phyloP scores from a whole-genome alignment of 2,888 invertebrate species.

The Agonopterix alstromeriana region DNA sequence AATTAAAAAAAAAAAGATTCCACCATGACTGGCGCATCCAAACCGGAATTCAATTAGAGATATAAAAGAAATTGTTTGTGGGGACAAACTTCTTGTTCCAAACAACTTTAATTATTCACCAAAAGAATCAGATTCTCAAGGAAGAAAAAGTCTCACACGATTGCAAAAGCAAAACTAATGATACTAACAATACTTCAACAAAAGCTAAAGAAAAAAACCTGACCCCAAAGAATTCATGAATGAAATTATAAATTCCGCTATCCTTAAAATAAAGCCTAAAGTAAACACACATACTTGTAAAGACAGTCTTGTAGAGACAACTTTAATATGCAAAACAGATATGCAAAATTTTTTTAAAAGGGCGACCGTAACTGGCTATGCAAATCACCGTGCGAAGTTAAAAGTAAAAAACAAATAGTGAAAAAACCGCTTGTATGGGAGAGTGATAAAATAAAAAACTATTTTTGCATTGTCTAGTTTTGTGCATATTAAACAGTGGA shows the following conservation, averaged over 20 bases:
- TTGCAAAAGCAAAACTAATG: conserved; percentile 59
- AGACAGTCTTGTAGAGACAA: conserved; percentile 43
- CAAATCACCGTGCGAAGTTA: conserved; percentile 72
- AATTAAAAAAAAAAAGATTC: conserved; percentile 52
- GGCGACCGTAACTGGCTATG: conserved; percentile 65
- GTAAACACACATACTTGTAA: conserved; percentile 56
- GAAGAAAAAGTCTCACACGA: conserved; percentile 52
- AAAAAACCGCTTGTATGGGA: conserved; percentile 67
- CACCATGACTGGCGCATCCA: conserved; percentile 62
- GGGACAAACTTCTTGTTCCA: conserved; percentile 65
- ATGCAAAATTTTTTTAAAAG: conserved; percentile 40
- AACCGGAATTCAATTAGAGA: conserved; percentile 66
- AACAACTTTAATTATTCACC: conserved; percentile 56
- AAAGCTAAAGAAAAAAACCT: conserved; percentile 57
- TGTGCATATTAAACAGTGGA: conserved; percentile 48
- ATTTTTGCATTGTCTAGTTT: conserved; percentile 62
- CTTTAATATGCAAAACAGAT: conserved; percentile 64
- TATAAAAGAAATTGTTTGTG: conserved; percentile 58
- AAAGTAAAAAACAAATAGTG: conserved; percentile 65
- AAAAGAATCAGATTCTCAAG: conserved; percentile 1
- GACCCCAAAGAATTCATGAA: conserved; percentile 55
- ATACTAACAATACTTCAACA: conserved; percentile 43
- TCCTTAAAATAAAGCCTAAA: conserved; percentile 67
- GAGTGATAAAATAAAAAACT: conserved; percentile 66
- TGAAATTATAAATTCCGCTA: conserved; percentile 57